These are phyloP conservation scores for Brachyhypopomus occidentalis DNA, from an alignment of 2,113 vertebrate species.

Conservation along the genomic window DNA sequence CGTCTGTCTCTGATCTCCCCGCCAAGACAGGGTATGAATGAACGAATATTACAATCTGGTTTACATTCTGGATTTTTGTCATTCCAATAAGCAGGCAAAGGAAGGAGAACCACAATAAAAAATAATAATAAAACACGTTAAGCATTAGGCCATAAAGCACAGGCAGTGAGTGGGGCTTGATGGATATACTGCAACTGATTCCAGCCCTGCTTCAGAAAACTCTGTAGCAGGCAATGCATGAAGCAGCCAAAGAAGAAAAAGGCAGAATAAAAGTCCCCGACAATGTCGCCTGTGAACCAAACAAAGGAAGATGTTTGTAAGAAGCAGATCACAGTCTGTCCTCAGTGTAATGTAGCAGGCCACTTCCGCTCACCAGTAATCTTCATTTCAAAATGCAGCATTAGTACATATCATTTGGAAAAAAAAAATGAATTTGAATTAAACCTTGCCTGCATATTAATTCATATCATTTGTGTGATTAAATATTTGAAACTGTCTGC, in stretches of 20 bases:
- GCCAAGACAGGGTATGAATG: conserved; percentile 66
- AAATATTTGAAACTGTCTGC: conserved; percentile 77
- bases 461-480: conserved; percentile 73
- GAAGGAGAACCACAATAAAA: conserved; percentile 34
- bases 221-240: conserved; percentile 22
- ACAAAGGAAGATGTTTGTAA: conserved; percentile 30
- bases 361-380: conserved; percentile 38
- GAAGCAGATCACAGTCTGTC: conserved; percentile 24
- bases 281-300: neutral
- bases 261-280: conserved; percentile 2
- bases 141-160: conserved; percentile 20
- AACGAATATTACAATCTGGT: conserved; percentile 65
- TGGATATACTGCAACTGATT: conserved; percentile 37
- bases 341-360: conserved; percentile 16
- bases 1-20: conserved; percentile 65
- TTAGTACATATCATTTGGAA: conserved; percentile 46
- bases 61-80: conserved; percentile 52
- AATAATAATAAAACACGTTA: conserved; percentile 34
- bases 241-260: neutral
- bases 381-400: conserved; percentile 48
- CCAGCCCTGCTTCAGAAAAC: conserved; percentile 37
- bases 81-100: conserved; percentile 51
- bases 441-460: conserved; percentile 65
- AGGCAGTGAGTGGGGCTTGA: conserved; percentile 30
- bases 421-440: conserved; percentile 53